Evolutionary conservation across 2,888 invertebrate genomes (phyloP).

Genomic region (Hypomecis atomaria): DNA sequence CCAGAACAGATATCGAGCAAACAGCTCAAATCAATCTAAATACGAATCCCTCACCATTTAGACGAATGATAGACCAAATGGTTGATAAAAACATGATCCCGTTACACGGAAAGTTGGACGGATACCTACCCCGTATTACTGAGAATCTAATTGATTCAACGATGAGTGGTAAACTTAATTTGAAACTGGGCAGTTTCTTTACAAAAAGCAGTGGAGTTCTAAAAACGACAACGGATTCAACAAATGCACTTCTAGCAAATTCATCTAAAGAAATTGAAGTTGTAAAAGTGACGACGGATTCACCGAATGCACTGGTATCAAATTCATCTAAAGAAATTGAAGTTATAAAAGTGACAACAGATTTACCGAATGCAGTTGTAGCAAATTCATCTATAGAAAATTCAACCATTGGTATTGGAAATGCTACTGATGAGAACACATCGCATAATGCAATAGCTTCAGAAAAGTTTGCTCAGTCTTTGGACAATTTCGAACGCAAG

Average conservation of each 20-base stretch:
- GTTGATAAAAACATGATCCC: slow-evolving; percentile 11
- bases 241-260: background rate
- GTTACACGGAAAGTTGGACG: slow-evolving; percentile 7
- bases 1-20: background rate
- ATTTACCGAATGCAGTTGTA: background rate
- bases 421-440: slow-evolving; percentile 11
- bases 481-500: slow-evolving; percentile 54
- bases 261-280: background rate
- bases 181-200: slow-evolving; percentile 9
- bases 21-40: background rate
- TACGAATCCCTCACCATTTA: background rate
- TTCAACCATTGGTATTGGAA: background rate
- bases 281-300: slow-evolving; percentile 1
- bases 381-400: background rate
- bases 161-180: slow-evolving; percentile 10
- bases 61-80: slow-evolving; percentile 12
- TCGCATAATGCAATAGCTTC: background rate
- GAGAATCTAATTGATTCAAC: background rate
- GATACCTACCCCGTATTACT: slow-evolving; percentile 6
- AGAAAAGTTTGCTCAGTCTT: slow-evolving; percentile 28
- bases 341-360: background rate
- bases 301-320: background rate
- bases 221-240: background rate
- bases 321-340: background rate
- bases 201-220: background rate